Percentiles rank a stretch among this genome's conserved stretches.
Conservation (phyloP, 1,140 invertebrate species). For the Heterodera schachtii region DNA sequence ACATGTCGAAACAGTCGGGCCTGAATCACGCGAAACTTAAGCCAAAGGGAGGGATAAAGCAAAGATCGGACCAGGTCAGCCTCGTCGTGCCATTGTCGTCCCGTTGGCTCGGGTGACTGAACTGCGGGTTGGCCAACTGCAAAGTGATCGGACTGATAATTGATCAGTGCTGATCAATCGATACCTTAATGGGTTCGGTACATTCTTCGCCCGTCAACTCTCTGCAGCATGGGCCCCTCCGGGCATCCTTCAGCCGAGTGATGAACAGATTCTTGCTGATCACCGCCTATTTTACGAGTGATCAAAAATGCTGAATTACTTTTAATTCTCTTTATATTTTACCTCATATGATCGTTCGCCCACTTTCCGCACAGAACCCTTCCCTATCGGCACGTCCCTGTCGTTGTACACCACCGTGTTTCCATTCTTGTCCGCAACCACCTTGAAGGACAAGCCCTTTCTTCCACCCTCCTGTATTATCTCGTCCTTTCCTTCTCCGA, state of each 20-base stretch:
- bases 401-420: constrained; percentile 66
- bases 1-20: constrained; percentile 65
- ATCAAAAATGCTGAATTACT: background rate
- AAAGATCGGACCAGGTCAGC: constrained; percentile 51
- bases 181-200: constrained; percentile 52
- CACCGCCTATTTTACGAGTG: constrained; percentile 49
- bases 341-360: constrained; percentile 58
- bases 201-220: constrained; percentile 62
- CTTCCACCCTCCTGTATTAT: too few species aligned
- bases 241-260: constrained; percentile 60
- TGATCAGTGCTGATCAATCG: background rate
- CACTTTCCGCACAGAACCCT: constrained; percentile 57
- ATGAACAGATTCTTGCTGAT: constrained; percentile 65
- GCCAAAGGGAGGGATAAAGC: constrained; percentile 27
- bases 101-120: constrained; percentile 59
- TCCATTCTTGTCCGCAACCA: constrained; percentile 65
- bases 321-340: background rate
- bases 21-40: constrained; percentile 46
- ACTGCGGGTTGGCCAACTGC: constrained; percentile 51
- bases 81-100: constrained; percentile 57
- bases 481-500: too few species aligned
- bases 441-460: constrained; percentile 34
- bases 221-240: constrained; percentile 57
- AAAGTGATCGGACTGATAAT: background rate
- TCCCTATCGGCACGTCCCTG: constrained; percentile 52